Percentiles rank a stretch among this genome's conserved stretches.
Evolutionary conservation across 2,888 invertebrate species (phyloP).

Genomic region (Abscondita cerata): DNA sequence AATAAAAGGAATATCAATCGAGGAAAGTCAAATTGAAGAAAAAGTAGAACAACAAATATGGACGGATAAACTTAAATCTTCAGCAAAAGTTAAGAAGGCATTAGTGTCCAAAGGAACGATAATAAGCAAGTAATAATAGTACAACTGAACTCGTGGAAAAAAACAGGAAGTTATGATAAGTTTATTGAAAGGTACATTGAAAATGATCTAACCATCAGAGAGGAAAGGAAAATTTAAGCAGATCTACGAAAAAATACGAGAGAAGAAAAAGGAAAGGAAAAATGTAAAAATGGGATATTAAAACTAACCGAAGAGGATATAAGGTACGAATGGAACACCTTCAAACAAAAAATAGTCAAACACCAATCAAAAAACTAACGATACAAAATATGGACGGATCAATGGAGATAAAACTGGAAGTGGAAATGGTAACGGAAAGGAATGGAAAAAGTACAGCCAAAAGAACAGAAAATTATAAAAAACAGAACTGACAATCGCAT

Average conservation of each 20-base stretch:
- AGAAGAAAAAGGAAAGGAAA: neutral
- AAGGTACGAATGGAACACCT: neutral
- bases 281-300: too few species aligned
- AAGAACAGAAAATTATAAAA: neutral
- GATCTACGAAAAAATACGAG: neutral
- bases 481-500: neutral
- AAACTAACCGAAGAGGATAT: neutral
- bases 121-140: neutral
- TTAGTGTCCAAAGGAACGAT: too few species aligned
- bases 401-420: neutral
- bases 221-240: neutral
- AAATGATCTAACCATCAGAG: neutral
- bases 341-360: neutral
- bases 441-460: neutral
- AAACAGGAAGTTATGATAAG: conserved; percentile 6
- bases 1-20: conserved; percentile 6
- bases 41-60: conserved; percentile 1
- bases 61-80: neutral
- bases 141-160: neutral
- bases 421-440: neutral
- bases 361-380: neutral
- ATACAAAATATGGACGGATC: neutral
- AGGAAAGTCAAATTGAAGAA: conserved; percentile 1
- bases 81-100: neutral
- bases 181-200: neutral